Evolutionary conservation across 2,888 invertebrate genomes (phyloP), one percentile per base, ranked within the genome.

Genomic region (Galerucella nymphaeae): DNA sequence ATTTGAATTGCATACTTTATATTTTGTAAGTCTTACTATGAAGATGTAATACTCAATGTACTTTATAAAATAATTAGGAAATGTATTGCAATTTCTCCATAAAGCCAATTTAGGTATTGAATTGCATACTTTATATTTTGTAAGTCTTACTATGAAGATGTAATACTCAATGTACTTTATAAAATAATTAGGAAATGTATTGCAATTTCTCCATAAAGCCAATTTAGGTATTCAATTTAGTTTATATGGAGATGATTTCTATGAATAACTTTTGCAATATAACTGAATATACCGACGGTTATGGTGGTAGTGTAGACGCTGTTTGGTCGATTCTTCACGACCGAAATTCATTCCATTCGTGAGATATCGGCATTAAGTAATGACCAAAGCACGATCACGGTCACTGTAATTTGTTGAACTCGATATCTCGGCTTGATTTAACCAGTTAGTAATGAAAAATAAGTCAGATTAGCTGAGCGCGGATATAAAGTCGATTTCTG

Each of bases 361-460:
- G 85, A 84, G 84, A 82, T 84, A 84, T 84, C 84, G 84, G 83
- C 82, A 84, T 85, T 85, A 84, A 82, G 84, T 84, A 84, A 85
- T 84, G 84, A 83, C 84, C 83, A 80, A 78, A 78, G 81, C 84
- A 85, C 84, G 84, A 85, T 83, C 83, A 84, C 84, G 84, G 84
- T 84, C 84, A 84, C 82, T 82, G 83, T 83, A 84, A 84, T 85
- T 84, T 84, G 84, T 84, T 84, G 84, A 83, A 84, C 84, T 82
- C 83, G 81, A 83, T 82, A 81, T 81, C 80, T 83, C 77, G 83
- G 80, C 82, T 83, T 79, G 82, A 82, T 82, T 82, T 83, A 83
- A 83, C 81, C 83, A 81, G 82, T 79, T 80, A 81, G 81, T 80
- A 81, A 83, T 82, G 82, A 84, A 83, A 82, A 83, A 83, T 81